Base-by-base conservation (phyloP, 2,888 invertebrate genomes). In the Cheilosia pagana region DNA sequence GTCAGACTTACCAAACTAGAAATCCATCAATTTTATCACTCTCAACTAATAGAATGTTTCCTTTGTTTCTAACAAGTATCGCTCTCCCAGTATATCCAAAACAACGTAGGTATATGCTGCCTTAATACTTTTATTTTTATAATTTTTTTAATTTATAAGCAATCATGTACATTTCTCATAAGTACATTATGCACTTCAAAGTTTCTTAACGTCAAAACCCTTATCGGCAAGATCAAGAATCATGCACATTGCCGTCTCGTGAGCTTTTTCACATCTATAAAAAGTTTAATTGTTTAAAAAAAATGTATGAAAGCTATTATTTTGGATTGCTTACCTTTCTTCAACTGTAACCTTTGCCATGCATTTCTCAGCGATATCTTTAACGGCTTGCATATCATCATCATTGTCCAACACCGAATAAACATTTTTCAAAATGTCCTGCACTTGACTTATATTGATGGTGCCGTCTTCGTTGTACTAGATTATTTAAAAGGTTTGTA, bases 391-490 rank as follows among this genome's bases (percentile, higher is more conserved):
- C 5, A 78, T 14, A 7, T 50, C 63, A n/a, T 45, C 55, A 14
- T 71, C 63, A 14, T 50, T 14, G 50, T 63, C 41, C 0, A 25
- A 28, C 0, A 41, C 10, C 3, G 70, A 41, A 57, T 78, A 71
- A 6, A 71, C 57, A 7, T 55, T 14, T 43, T 50, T 59, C 16
- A 70, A 78, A 14, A 78, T 28, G 1, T 71, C 63, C 63, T 57
- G 28, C 55, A 78, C 57, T 63, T 70, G 19, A 6, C 16, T 23
- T 8, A 25, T 62, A 16, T 78, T 71, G 3, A 78, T 25, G 8
- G 60, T 78, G 3, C 43, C 57, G n/a, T 78, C 77, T 1, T 71
- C 77, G 10, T 70, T 71, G 10, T 52, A 78, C 77, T 78, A 31
- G 3, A n/a, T 14, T 12, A 23, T n/a, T 5, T 19, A 1, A 35